Conservation (phyloP, 2,888 invertebrate genomes). For the Shargacucullia verbasci region DNA sequence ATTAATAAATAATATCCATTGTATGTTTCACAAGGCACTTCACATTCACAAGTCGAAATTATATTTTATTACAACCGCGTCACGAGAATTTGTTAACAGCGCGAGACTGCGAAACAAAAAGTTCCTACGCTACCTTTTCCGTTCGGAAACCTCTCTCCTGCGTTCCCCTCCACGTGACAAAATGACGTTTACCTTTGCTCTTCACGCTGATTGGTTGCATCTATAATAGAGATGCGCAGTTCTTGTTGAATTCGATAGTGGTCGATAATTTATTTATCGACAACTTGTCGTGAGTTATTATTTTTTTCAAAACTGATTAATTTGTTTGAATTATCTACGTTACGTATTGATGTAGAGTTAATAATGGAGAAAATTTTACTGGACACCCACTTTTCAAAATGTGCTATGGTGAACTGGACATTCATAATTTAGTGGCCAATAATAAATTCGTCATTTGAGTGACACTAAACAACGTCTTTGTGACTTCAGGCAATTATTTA, state of each 20-base stretch:
- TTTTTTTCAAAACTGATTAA: too few species aligned
- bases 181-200: slow-evolving; percentile 57
- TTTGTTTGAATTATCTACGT: too few species aligned
- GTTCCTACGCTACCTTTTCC: slow-evolving; percentile 51
- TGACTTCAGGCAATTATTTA: too few species aligned
- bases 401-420: too few species aligned
- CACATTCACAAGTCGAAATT: slow-evolving; percentile 76
- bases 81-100: slow-evolving; percentile 69
- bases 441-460: too few species aligned
- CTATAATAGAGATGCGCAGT: slow-evolving; percentile 3
- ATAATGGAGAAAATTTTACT: too few species aligned
- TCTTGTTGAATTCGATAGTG: not conserved
- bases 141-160: slow-evolving; percentile 59
- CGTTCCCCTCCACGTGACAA: slow-evolving; percentile 69
- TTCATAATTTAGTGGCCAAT: too few species aligned
- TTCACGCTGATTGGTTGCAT: slow-evolving; percentile 54
- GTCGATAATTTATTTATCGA: slow-evolving; percentile 31
- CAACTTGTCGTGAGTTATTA: too few species aligned
- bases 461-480: too few species aligned
- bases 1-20: slow-evolving; percentile 80
- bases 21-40: slow-evolving; percentile 77
- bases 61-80: slow-evolving; percentile 62
- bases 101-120: slow-evolving; percentile 56
- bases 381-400: too few species aligned
- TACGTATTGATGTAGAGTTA: too few species aligned